Evolutionary conservation across 1,140 invertebrate genomes (phyloP).

Genomic region (Cotesia vestalis): DNA sequence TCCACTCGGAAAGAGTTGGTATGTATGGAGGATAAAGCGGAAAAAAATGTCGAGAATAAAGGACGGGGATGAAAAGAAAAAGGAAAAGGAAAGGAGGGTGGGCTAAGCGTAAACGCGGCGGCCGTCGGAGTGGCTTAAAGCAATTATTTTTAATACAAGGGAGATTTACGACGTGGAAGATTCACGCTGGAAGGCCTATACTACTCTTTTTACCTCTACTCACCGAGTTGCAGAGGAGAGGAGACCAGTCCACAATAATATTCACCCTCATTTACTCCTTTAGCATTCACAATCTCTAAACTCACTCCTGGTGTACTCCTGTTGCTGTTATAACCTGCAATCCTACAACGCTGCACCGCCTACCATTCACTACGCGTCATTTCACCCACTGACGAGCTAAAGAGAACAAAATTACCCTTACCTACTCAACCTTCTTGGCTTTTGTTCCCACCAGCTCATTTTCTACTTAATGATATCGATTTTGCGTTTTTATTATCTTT

Average conservation of each 20-base stretch:
- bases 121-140: slow-evolving; percentile 39
- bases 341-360: neutral
- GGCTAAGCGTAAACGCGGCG: slow-evolving; percentile 36
- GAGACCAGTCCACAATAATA: slow-evolving; percentile 8
- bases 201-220: slow-evolving; percentile 2
- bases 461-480: neutral
- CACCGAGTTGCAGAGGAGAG: too few relatives aligned
- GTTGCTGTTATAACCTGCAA: neutral
- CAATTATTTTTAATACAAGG: slow-evolving; percentile 51
- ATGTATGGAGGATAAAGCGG: neutral
- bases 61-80: slow-evolving; percentile 25
- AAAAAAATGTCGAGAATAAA: slow-evolving; percentile 11
- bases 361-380: slow-evolving; percentile 28
- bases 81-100: slow-evolving; percentile 2
- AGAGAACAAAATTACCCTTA: slow-evolving; percentile 24
- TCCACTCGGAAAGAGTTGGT: slow-evolving; percentile 1
- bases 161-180: slow-evolving; percentile 45
- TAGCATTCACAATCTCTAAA: slow-evolving; percentile 1
- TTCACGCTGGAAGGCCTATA: slow-evolving; percentile 16
- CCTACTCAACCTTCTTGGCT: slow-evolving; percentile 19
- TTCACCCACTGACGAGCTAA: slow-evolving; percentile 29
- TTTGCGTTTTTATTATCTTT: neutral
- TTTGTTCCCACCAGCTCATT: slow-evolving; percentile 30
- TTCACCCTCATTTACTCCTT: slow-evolving; percentile 27
- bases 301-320: neutral